These are phyloP conservation scores for Cyclura pinguis DNA, from an alignment of 2,797 vertebrate genomes.

Conservation along the genomic window DNA sequence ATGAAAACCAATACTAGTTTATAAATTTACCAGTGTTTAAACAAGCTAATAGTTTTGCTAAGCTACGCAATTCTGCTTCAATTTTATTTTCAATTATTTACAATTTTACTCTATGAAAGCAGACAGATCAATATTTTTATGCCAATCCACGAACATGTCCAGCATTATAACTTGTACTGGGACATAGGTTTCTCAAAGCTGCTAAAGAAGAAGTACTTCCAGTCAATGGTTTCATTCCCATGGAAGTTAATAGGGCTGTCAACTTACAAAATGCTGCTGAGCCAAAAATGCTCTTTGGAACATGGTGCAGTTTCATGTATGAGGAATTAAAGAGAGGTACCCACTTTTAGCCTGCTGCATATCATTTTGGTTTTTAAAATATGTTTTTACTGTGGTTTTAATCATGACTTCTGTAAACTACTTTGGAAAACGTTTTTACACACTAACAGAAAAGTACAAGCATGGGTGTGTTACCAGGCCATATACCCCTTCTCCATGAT, in stretches of 20 bases:
- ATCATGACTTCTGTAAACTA: background rate
- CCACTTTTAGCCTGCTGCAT: background rate
- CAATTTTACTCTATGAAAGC: background rate
- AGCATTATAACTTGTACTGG: background rate
- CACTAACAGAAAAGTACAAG: background rate
- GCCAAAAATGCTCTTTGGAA: background rate
- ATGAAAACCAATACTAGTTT: conserved; percentile 20
- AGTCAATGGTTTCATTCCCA: conserved; percentile 8
- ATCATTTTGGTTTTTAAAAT: background rate
- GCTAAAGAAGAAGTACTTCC: background rate
- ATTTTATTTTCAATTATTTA: conserved; percentile 26
- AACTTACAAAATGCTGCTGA: background rate
- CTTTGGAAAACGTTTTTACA: background rate
- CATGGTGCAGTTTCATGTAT: background rate
- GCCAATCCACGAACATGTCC: conserved; percentile 5
- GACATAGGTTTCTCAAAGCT: background rate
- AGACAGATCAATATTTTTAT: conserved; percentile 35
- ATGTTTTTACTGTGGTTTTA: background rate
- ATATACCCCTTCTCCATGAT: too few species aligned
- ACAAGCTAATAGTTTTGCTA: conserved; percentile 36
- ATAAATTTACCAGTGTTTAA: conserved; percentile 39
- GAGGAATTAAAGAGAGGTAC: background rate
- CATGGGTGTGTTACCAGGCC: too few species aligned
- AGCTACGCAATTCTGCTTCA: conserved; percentile 37
- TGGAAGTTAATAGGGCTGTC: background rate